A percentile compares a stretch with the other conserved stretches of the same genome.
phyloP scores from a whole-genome alignment of 2,888 invertebrate genomes.

The Lamellibrachia columna region DNA sequence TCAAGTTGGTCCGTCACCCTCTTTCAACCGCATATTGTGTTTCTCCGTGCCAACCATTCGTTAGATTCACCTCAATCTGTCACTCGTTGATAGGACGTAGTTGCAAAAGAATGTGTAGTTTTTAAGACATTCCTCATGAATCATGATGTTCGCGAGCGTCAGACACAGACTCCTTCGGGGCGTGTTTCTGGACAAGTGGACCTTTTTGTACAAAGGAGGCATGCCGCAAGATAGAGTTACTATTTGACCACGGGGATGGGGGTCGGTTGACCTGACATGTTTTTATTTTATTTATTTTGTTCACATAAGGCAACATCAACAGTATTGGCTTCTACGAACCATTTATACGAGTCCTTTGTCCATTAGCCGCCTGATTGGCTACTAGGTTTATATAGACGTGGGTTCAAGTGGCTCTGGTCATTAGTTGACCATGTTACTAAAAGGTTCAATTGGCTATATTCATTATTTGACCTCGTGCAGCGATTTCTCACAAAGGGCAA shows the following conservation, averaged over 20 bases:
- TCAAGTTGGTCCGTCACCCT: too few species aligned
- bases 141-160: too few species aligned
- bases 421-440: not conserved
- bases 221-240: too few species aligned
- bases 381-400: not conserved
- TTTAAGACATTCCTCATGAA: too few species aligned
- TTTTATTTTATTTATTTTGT: not conserved
- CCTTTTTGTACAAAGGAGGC: too few species aligned
- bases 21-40: too few species aligned
- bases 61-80: too few species aligned
- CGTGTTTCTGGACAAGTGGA: too few species aligned
- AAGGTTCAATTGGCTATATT: not conserved
- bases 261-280: not conserved
- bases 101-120: too few species aligned
- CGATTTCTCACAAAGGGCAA: not conserved
- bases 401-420: not conserved
- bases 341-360: not conserved
- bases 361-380: not conserved
- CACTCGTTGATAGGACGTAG: too few species aligned
- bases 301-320: not conserved
- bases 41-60: too few species aligned
- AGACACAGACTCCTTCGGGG: too few species aligned
- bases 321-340: not conserved
- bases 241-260: not conserved
- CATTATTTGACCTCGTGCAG: not conserved